These are phyloP conservation scores for Tragelaphus imberbis DNA, from an alignment of 2,113 vertebrate species.

Conservation along the genomic window DNA sequence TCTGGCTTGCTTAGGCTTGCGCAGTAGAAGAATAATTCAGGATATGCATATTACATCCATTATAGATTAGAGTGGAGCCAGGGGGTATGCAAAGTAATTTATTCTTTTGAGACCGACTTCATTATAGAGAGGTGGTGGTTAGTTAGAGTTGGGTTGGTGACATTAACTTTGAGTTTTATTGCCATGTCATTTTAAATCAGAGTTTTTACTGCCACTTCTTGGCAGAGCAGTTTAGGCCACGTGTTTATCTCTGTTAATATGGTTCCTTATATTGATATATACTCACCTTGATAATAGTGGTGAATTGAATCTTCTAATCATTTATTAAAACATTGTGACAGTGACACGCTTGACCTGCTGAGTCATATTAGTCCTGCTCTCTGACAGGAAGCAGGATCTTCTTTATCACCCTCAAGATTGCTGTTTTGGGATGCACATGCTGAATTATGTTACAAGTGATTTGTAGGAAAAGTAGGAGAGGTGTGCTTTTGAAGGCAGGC, in stretches of 20 bases:
- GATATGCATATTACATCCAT: constrained; percentile 8
- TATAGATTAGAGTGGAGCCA: constrained; percentile 50
- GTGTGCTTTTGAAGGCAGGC: background rate
- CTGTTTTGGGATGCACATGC: background rate
- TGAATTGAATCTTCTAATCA: constrained; percentile 25
- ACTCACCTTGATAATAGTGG: constrained; percentile 69
- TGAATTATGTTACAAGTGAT: background rate
- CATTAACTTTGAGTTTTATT: constrained; percentile 61
- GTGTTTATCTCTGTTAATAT: constrained; percentile 64
- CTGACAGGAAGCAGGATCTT: constrained; percentile 34
- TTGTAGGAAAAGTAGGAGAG: background rate
- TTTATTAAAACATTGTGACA: constrained; percentile 54
- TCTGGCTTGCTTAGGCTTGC: constrained; percentile 2
- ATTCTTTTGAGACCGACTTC: constrained; percentile 40
- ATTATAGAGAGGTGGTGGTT: background rate
- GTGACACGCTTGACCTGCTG: background rate
- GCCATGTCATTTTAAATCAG: constrained; percentile 69
- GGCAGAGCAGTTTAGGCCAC: constrained; percentile 65
- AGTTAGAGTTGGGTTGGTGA: constrained; percentile 19
- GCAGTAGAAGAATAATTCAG: constrained; percentile 15
- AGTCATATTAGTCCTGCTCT: constrained; percentile 17
- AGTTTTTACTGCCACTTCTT: constrained; percentile 60
- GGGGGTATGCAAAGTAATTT: constrained; percentile 43
- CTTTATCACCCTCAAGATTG: constrained; percentile 11
- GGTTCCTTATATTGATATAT: constrained; percentile 62